Percentiles rank a stretch among this genome's conserved stretches.
Evolutionary conservation across 2,888 invertebrate species (phyloP).

Genomic region (Scaeva pyrastri): DNA sequence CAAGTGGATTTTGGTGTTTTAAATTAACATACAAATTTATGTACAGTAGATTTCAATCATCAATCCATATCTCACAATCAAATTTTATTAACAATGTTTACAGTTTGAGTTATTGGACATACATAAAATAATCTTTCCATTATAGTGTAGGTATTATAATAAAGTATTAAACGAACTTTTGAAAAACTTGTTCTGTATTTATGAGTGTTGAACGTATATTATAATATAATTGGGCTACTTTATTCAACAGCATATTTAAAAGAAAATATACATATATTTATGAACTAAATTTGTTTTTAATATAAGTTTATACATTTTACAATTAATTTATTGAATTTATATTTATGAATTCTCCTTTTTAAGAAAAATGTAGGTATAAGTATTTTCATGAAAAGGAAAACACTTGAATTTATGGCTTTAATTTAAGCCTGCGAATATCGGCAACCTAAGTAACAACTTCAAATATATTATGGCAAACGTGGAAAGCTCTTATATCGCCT

Average conservation of each 20-base stretch:
- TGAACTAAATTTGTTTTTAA: slow-evolving; percentile 19
- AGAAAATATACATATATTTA: slow-evolving; percentile 17
- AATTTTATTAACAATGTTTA: slow-evolving; percentile 35
- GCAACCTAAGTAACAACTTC: too few relatives aligned
- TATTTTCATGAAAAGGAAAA: not conserved
- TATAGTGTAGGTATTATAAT: not conserved
- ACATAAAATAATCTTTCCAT: not conserved
- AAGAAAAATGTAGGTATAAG: too few relatives aligned
- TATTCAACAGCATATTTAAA: slow-evolving; percentile 56
- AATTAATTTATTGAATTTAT: slow-evolving; percentile 8
- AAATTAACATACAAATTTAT: slow-evolving; percentile 59
- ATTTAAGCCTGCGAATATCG: too few relatives aligned
- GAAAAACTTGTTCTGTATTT: slow-evolving; percentile 1
- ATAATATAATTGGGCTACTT: slow-evolving; percentile 65
- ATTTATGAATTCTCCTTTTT: not conserved
- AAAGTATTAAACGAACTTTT: slow-evolving; percentile 27
- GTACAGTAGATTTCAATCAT: slow-evolving; percentile 67
- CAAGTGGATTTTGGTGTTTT: slow-evolving; percentile 51
- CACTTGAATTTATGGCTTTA: not conserved
- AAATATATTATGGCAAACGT: too few relatives aligned
- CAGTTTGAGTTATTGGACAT: slow-evolving; percentile 32
- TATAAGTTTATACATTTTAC: slow-evolving; percentile 31
- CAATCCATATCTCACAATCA: slow-evolving; percentile 33
- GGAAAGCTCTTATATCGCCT: too few relatives aligned
- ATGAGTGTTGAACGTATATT: slow-evolving; percentile 47